Evolutionary conservation across 1,140 invertebrate species (phyloP).

Genomic region (Phenacoccus solenopsis): DNA sequence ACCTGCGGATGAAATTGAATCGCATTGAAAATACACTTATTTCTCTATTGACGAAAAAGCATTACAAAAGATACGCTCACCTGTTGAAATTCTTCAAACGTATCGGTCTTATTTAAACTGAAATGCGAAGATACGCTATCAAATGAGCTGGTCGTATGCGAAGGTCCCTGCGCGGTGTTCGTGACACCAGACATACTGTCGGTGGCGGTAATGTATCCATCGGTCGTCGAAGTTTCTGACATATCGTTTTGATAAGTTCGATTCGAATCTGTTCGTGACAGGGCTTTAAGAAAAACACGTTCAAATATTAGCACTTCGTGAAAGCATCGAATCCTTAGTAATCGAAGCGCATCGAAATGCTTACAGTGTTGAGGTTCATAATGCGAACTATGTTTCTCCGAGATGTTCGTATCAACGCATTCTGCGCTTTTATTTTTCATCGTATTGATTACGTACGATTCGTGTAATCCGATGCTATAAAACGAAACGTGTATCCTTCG

Average conservation of each 20-base stretch:
- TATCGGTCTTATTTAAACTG: conserved; percentile 37
- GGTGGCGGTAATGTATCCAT: conserved; percentile 72
- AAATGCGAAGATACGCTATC: conserved; percentile 68
- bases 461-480: neutral
- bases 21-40: neutral
- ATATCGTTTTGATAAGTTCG: conserved; percentile 49
- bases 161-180: conserved; percentile 31
- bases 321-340: neutral
- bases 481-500: neutral
- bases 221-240: conserved; percentile 70
- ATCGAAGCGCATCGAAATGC: neutral
- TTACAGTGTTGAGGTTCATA: neutral
- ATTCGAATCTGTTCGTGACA: conserved; percentile 50
- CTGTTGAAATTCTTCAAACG: conserved; percentile 27
- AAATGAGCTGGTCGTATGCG: conserved; percentile 46
- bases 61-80: conserved; percentile 13
- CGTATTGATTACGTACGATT: neutral
- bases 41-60: neutral
- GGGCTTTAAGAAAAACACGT: conserved; percentile 10
- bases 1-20: too few relatives aligned
- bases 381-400: neutral
- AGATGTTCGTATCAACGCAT: neutral
- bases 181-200: conserved; percentile 57
- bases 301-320: neutral
- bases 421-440: neutral